These are phyloP conservation scores for Turritopsis dohrnii DNA, from an alignment of 30 jellyfish, hydroid and myxozoan species.

Conservation along the genomic window DNA sequence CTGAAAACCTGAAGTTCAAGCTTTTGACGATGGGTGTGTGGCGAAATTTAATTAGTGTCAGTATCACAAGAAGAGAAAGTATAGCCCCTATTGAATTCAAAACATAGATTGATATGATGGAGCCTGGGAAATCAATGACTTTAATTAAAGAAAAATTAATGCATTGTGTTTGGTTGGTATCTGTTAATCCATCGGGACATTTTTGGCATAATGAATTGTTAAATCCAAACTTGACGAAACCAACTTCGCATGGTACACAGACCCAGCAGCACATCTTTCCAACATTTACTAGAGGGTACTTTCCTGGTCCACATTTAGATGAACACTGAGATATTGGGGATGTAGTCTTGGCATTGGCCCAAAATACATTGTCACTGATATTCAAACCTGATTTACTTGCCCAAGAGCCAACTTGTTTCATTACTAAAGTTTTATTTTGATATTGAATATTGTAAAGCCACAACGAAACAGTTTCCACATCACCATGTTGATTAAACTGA, in stretches of 20 bases:
- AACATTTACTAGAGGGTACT: neutral
- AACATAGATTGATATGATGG: neutral
- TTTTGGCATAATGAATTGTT: constrained; percentile 8
- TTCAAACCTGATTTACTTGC: neutral
- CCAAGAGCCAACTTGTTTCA: neutral
- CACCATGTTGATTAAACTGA: neutral
- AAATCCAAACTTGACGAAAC: neutral
- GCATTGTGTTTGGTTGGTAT: constrained; percentile 21
- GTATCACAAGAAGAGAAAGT: neutral
- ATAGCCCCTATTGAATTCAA: neutral
- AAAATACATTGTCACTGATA: neutral
- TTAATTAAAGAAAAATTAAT: neutral
- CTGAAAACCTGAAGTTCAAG: constrained; percentile 18
- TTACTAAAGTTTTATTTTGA: neutral
- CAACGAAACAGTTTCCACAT: neutral
- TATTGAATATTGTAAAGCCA: constrained; percentile 3
- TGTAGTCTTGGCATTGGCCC: neutral
- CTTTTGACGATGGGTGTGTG: constrained; percentile 29
- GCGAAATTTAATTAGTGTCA: neutral
- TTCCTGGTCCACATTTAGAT: constrained; percentile 33
- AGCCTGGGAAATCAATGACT: neutral
- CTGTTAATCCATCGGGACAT: constrained; percentile 21
- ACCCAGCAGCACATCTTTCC: constrained; percentile 36
- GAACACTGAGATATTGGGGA: constrained; percentile 22
- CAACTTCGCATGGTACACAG: constrained; percentile 19